phyloP scores from a whole-genome alignment of 2,113 vertebrate genomes.

The Pterocles burchelli region DNA sequence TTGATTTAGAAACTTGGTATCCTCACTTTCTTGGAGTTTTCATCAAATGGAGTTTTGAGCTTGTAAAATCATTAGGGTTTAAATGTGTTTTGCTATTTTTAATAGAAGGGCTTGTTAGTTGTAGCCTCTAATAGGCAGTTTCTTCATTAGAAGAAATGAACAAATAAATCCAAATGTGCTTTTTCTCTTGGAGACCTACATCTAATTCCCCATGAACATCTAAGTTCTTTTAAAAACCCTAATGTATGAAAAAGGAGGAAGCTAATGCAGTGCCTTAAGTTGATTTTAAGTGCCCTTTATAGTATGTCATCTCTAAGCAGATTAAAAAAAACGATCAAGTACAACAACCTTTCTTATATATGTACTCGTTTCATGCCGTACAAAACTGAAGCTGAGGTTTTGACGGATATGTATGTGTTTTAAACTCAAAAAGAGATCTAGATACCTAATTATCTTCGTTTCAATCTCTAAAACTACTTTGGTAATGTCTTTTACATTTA shows the following conservation, averaged over 20 bases:
- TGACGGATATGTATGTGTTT: neutral
- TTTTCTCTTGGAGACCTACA: neutral
- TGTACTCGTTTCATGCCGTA: neutral
- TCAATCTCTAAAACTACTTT: neutral
- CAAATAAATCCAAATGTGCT: neutral
- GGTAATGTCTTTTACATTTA: neutral
- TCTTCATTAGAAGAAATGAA: neutral
- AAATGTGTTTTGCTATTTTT: neutral
- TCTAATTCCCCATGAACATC: neutral
- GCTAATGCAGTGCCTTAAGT: neutral
- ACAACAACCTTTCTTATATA: neutral
- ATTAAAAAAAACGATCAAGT: neutral
- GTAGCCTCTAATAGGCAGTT: neutral
- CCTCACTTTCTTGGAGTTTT: neutral
- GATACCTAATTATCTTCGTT: neutral
- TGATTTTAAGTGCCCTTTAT: neutral
- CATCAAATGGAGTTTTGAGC: neutral
- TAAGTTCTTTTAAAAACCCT: neutral
- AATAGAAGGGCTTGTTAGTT: neutral
- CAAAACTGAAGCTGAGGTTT: neutral
- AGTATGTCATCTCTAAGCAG: neutral
- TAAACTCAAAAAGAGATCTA: neutral
- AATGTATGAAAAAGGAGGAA: neutral
- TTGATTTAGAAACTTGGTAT: neutral
- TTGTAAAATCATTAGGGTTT: neutral